These are phyloP conservation scores for Ditylenchus weischeri DNA, from an alignment of 2,888 invertebrate genomes.

Conservation along the genomic window DNA sequence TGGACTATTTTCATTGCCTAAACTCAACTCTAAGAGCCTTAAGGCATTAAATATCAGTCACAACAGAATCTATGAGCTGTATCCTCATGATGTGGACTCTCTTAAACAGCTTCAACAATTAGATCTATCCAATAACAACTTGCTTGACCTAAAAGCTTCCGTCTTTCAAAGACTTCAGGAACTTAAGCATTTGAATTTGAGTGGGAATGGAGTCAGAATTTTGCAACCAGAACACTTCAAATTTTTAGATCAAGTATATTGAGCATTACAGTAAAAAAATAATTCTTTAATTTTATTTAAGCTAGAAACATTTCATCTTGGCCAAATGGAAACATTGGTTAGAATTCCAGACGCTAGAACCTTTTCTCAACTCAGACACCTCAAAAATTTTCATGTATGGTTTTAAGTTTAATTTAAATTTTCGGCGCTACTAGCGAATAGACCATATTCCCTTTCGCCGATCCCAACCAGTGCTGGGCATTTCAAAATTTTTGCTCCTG, in stretches of 20 bases:
- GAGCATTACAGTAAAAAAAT: not conserved
- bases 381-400: slow-evolving; percentile 13
- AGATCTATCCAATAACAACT: slow-evolving; percentile 65
- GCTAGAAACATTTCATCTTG: slow-evolving; percentile 44
- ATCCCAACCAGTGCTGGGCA: too few species aligned
- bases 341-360: slow-evolving; percentile 41
- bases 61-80: slow-evolving; percentile 53
- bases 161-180: slow-evolving; percentile 42
- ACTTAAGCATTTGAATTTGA: slow-evolving; percentile 51
- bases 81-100: slow-evolving; percentile 71
- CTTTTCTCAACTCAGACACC: slow-evolving; percentile 35
- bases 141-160: slow-evolving; percentile 40
- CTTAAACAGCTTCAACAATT: slow-evolving; percentile 78
- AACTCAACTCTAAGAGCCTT: slow-evolving; percentile 43
- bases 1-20: slow-evolving; percentile 55
- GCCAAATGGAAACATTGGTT: slow-evolving; percentile 42
- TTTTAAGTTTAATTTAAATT: not conserved
- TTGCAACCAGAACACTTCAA: slow-evolving; percentile 43
- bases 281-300: slow-evolving; percentile 15
- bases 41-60: slow-evolving; percentile 49
- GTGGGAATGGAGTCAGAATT: slow-evolving; percentile 43
- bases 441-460: too few species aligned
- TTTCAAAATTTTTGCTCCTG: too few species aligned
- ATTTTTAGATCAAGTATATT: slow-evolving; percentile 37
- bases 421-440: too few species aligned